Evolutionary conservation across 2,888 invertebrate genomes (phyloP).

Genomic region (Melitaea athalia): DNA sequence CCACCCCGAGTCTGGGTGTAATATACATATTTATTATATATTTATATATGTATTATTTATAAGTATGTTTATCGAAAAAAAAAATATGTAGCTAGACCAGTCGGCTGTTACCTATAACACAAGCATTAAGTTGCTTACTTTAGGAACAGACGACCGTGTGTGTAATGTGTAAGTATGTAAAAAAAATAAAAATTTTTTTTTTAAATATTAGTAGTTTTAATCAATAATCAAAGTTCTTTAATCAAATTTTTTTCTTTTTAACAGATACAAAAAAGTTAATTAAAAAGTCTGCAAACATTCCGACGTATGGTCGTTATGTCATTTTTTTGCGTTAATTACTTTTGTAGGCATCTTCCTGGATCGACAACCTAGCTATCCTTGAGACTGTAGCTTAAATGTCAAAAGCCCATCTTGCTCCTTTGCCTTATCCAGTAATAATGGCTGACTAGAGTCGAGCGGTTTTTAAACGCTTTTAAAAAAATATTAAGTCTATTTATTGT

Average conservation of each 20-base stretch:
- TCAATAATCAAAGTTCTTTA: not conserved
- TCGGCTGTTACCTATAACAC: no score
- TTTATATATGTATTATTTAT: no score
- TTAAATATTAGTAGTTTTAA: not conserved
- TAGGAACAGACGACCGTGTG: no score
- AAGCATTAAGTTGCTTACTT: no score
- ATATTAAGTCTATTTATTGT: no score
- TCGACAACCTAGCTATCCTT: constrained; percentile 35
- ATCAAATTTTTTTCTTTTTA: not conserved
- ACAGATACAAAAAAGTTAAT: not conserved
- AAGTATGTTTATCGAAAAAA: no score
- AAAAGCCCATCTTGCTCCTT: constrained; percentile 39
- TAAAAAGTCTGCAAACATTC: constrained; percentile 14
- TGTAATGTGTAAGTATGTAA: no score
- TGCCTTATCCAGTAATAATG: constrained; percentile 22
- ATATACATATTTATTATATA: no score
- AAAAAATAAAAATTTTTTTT: no score
- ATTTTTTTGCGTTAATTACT: constrained; percentile 35
- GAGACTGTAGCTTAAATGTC: constrained; percentile 37
- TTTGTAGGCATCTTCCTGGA: constrained; percentile 36
- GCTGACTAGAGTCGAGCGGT: not conserved
- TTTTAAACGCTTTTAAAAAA: not conserved
- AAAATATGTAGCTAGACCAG: no score
- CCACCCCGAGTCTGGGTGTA: no score
- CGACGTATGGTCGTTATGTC: constrained; percentile 31